A percentile compares a stretch with the other conserved stretches of the same genome.
Evolutionary conservation across 2,888 invertebrate genomes (phyloP).

Genomic region (Taenaris catops): DNA sequence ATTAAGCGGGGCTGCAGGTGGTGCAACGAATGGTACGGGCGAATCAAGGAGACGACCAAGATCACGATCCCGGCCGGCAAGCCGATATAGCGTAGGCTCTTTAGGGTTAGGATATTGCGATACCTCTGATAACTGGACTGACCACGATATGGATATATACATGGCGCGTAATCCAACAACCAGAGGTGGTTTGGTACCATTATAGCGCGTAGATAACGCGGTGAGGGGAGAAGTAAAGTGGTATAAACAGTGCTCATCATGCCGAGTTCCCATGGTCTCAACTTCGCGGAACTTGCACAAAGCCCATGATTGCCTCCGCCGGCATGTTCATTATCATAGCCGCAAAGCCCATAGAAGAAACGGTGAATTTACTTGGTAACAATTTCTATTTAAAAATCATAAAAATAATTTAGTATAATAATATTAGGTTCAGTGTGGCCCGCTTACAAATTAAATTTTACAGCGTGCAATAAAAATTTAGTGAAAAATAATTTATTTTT

Average conservation of each 20-base stretch:
- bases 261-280: conserved; percentile 33
- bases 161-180: conserved; percentile 95
- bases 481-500: conserved; percentile 1
- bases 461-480: conserved; percentile 6
- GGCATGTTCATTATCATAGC: conserved; percentile 23
- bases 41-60: conserved; percentile 86
- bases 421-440: background rate
- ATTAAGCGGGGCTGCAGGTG: conserved; percentile 82
- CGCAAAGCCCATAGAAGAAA: conserved; percentile 21
- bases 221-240: conserved; percentile 38
- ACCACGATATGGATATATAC: conserved; percentile 97
- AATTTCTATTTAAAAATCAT: conserved; percentile 11
- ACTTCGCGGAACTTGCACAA: conserved; percentile 47
- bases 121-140: conserved; percentile 95
- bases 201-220: conserved; percentile 75
- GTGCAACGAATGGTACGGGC: conserved; percentile 81
- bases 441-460: background rate
- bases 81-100: conserved; percentile 89
- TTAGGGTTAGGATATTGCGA: conserved; percentile 93
- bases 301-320: conserved; percentile 28
- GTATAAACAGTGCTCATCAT: conserved; percentile 38
- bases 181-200: conserved; percentile 90
- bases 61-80: conserved; percentile 89
- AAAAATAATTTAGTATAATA: background rate
- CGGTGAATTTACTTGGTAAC: conserved; percentile 19